Percentiles rank a stretch among this genome's conserved stretches.
These are phyloP conservation scores for Chloropsis hardwickii DNA, from an alignment of 2,113 vertebrate genomes.

Conservation along the genomic window DNA sequence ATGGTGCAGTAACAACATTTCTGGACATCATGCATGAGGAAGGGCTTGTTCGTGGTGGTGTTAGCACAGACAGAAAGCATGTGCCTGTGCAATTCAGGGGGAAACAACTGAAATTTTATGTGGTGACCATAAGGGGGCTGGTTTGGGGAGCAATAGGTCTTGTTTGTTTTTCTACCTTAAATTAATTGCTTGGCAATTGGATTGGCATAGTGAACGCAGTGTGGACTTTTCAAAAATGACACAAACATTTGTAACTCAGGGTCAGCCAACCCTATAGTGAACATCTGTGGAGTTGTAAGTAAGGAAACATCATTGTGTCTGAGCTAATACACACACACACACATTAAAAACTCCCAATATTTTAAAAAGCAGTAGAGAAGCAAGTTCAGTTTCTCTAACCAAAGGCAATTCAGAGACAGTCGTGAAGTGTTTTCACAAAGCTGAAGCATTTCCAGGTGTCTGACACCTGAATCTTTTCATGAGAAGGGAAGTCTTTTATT, in stretches of 20 bases:
- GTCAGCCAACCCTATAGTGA: not conserved
- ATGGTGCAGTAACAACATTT: not conserved
- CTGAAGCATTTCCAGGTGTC: not conserved
- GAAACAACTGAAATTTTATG: not conserved
- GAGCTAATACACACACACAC: not conserved
- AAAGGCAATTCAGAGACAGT: not conserved
- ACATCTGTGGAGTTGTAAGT: not conserved
- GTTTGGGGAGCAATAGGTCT: rapidly evolving
- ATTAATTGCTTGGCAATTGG: not conserved
- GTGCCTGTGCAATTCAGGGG: not conserved
- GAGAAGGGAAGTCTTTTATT: not conserved
- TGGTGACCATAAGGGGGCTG: not conserved
- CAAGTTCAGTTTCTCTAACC: not conserved
- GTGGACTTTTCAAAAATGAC: not conserved
- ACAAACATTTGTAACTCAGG: not conserved
- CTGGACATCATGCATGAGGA: not conserved
- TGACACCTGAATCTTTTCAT: not conserved
- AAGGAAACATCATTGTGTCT: not conserved
- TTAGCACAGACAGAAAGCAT: rapidly evolving
- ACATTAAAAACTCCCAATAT: not conserved
- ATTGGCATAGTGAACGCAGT: not conserved
- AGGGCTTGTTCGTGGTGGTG: rapidly evolving
- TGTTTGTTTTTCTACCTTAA: not conserved
- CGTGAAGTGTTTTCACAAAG: not conserved
- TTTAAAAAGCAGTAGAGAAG: not conserved